Evolutionary conservation across 2,888 invertebrate species (phyloP).

Genomic region (Melinopterus prodromus): DNA sequence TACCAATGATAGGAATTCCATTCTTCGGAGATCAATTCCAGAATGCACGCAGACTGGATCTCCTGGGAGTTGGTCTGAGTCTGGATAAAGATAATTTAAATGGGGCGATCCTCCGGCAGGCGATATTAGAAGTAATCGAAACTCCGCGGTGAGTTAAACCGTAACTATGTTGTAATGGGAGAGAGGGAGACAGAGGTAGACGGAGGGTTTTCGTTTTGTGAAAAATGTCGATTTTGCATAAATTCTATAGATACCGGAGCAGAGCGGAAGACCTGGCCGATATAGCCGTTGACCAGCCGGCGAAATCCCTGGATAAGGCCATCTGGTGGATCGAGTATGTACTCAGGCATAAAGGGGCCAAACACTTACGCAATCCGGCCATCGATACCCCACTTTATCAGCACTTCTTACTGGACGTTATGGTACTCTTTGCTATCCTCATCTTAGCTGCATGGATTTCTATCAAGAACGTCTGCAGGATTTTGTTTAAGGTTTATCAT

Average conservation of each 20-base stretch:
- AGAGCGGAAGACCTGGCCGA: constrained; percentile 36
- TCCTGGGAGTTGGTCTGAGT: neutral
- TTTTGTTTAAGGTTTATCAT: neutral
- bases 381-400: constrained; percentile 42
- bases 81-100: constrained; percentile 42
- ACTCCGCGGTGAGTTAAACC: constrained; percentile 46
- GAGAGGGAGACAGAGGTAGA: constrained; percentile 9
- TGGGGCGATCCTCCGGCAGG: constrained; percentile 44
- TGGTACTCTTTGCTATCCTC: neutral
- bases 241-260: constrained; percentile 38
- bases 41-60: constrained; percentile 21
- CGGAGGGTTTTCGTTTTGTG: neutral
- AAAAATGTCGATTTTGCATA: constrained; percentile 35
- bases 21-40: constrained; percentile 49
- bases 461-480: neutral
- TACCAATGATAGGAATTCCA: constrained; percentile 49
- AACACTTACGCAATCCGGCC: constrained; percentile 42
- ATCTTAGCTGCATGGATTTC: neutral
- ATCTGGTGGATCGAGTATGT: constrained; percentile 44
- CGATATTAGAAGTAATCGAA: constrained; percentile 45
- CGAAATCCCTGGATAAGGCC: constrained; percentile 40
- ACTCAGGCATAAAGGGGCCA: constrained; percentile 42
- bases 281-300: constrained; percentile 40
- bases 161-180: neutral
- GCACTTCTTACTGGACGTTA: constrained; percentile 40